Percentiles rank a stretch among this genome's conserved stretches.
Evolutionary conservation across 2,888 invertebrate genomes (phyloP).

Genomic region (Hololepta plana): DNA sequence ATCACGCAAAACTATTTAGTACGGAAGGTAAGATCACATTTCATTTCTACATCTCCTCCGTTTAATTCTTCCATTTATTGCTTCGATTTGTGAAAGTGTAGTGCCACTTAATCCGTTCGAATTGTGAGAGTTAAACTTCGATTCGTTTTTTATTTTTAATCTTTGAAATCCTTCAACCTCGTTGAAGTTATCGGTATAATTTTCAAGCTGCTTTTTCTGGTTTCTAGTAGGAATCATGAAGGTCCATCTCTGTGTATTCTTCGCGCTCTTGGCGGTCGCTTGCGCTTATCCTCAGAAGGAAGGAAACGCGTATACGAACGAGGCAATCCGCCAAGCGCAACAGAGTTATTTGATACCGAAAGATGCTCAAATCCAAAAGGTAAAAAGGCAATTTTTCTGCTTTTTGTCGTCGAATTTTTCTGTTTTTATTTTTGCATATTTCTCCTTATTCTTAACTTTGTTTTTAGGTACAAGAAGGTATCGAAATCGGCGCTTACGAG

Average conservation of each 20-base stretch:
- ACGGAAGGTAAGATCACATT: no score
- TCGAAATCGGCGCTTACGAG: slow-evolving; percentile 72
- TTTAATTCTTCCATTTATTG: no score
- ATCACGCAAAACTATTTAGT: no score
- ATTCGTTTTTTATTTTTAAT: no score
- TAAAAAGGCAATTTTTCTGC: slow-evolving; percentile 17
- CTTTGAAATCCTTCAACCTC: no score
- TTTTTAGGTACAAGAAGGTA: slow-evolving; percentile 59
- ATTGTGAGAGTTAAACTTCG: no score
- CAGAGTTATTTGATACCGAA: slow-evolving; percentile 70
- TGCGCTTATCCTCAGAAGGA: slow-evolving; percentile 53
- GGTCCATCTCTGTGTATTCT: slow-evolving; percentile 19
- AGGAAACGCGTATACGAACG: slow-evolving; percentile 66
- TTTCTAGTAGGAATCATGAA: slow-evolving; percentile 21
- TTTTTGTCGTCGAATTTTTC: slow-evolving; percentile 5
- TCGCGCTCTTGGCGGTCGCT: slow-evolving; percentile 31
- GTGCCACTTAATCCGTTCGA: no score
- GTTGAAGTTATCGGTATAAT: no score
- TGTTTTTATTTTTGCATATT: no score
- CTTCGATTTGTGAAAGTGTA: no score
- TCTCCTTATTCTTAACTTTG: slow-evolving; percentile 4
- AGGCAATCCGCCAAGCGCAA: slow-evolving; percentile 76
- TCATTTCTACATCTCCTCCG: no score
- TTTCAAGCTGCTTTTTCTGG: no score
- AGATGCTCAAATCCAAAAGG: slow-evolving; percentile 74